Evolutionary conservation across 2,113 vertebrate genomes (phyloP).

Genomic region (Ascaphus truei): DNA sequence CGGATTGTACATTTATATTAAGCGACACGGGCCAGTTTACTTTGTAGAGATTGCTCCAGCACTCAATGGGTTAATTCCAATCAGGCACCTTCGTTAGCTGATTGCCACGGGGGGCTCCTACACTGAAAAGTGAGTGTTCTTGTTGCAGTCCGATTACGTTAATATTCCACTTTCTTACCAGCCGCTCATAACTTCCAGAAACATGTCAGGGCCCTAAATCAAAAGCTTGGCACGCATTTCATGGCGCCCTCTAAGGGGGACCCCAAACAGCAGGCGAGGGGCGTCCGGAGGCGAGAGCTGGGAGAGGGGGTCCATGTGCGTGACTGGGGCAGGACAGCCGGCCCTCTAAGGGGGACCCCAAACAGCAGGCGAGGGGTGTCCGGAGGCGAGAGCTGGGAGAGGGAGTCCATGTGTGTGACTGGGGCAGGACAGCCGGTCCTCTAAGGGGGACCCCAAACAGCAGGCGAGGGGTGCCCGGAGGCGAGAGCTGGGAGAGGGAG

Average conservation of each 20-base stretch:
- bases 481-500: too few species aligned
- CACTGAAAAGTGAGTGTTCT: not conserved
- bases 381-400: too few species aligned
- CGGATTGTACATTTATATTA: too few species aligned
- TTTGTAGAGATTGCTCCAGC: not conserved
- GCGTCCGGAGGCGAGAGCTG: not conserved
- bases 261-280: not conserved
- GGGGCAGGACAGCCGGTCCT: too few species aligned
- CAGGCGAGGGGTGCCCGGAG: too few species aligned
- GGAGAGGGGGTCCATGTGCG: not conserved
- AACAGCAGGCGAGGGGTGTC: too few species aligned
- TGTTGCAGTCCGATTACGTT: not conserved
- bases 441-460: too few species aligned
- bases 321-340: not conserved
- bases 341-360: not conserved
- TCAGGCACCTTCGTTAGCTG: not conserved
- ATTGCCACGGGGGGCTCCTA: not conserved
- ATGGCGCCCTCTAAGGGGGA: not conserved
- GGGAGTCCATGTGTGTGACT: too few species aligned
- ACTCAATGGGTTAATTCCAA: not conserved
- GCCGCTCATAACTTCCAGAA: not conserved
- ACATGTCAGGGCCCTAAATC: slow-evolving; percentile 6
- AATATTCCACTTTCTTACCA: slow-evolving; percentile 8
- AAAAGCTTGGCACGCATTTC: not conserved
- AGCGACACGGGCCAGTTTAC: too few species aligned